Evolutionary conservation across 2,113 vertebrate species (phyloP).

Genomic region (Alethe castanea): DNA sequence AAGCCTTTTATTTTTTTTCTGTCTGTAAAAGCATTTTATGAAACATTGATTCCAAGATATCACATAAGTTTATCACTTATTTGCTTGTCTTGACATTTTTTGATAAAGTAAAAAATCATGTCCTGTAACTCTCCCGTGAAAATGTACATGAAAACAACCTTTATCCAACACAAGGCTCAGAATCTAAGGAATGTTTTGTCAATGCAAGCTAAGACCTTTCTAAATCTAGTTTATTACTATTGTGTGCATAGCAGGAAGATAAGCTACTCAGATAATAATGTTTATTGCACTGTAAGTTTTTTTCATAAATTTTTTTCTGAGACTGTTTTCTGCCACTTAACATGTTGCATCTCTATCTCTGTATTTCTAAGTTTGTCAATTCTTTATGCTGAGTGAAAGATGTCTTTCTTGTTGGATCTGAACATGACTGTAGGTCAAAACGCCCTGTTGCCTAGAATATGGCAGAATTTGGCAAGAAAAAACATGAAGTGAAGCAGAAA

Average conservation of each 20-base stretch:
- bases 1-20: neutral
- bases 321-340: neutral
- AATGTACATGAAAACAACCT: neutral
- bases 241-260: neutral
- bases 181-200: neutral
- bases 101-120: neutral
- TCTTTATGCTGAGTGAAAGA: neutral
- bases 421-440: neutral
- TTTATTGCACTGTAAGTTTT: neutral
- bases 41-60: neutral
- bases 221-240: neutral
- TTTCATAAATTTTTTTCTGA: neutral
- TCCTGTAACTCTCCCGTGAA: neutral
- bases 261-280: neutral
- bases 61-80: neutral
- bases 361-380: neutral
- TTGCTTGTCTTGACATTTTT: neutral
- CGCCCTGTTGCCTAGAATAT: neutral
- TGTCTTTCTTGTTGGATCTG: neutral
- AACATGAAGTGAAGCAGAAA: neutral
- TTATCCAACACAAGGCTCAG: neutral
- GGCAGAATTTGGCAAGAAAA: neutral
- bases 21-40: neutral
- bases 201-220: neutral
- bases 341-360: neutral